A percentile compares a stretch with the other conserved stretches of the same genome.
phyloP scores from a whole-genome alignment of 2,888 invertebrate species.

The Diaprepes abbreviatus region DNA sequence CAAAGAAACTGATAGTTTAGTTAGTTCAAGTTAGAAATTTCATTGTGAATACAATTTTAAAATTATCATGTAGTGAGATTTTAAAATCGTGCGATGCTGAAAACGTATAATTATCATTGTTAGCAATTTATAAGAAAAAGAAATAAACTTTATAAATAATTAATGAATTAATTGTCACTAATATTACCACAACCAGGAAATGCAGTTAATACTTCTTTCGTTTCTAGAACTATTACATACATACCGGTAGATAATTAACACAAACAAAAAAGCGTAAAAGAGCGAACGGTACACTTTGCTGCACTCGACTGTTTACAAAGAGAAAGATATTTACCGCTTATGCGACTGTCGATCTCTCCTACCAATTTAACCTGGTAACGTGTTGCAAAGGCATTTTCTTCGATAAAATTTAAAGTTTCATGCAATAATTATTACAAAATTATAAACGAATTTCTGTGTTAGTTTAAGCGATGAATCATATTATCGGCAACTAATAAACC shows the following conservation, averaged over 20 bases:
- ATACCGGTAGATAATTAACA: conserved; percentile 11
- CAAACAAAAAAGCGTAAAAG: conserved; percentile 1
- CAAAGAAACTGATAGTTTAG: too few species aligned
- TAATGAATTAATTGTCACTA: too few species aligned
- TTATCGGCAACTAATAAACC: background rate
- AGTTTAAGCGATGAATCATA: conserved; percentile 16
- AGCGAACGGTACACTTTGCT: conserved; percentile 17
- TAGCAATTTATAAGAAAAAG: too few species aligned
- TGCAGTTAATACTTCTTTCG: too few species aligned
- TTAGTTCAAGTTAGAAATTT: too few species aligned
- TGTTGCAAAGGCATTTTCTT: conserved; percentile 21
- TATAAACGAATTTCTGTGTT: conserved; percentile 31
- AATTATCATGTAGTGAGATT: too few species aligned
- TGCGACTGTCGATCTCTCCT: conserved; percentile 45
- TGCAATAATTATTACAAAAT: conserved; percentile 34
- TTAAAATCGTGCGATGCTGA: too few species aligned
- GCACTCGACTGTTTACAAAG: conserved; percentile 35
- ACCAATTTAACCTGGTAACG: background rate
- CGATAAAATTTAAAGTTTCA: conserved; percentile 30
- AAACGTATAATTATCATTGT: too few species aligned
- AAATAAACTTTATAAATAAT: too few species aligned
- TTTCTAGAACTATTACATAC: background rate
- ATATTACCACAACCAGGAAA: too few species aligned
- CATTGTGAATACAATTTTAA: too few species aligned
- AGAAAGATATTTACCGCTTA: conserved; percentile 33